phyloP scores from a whole-genome alignment of 30 jellyfish, hydroid and myxozoan genomes.

The Mastigias papua region DNA sequence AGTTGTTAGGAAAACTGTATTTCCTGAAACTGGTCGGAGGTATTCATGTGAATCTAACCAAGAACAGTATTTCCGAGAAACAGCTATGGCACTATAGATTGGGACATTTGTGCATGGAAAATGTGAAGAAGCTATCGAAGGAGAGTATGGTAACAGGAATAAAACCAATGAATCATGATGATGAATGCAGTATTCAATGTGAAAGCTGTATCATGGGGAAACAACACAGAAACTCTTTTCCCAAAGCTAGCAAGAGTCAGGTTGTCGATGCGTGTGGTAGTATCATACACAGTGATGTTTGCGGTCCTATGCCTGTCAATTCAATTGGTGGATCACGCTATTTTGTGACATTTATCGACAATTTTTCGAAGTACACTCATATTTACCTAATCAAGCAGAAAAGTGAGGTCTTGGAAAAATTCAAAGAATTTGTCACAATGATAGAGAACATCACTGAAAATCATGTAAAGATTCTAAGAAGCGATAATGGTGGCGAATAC shows the following conservation, averaged over 20 bases:
- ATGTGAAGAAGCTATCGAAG: conserved; percentile 27
- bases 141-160: conserved; percentile 45
- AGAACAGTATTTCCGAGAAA: conserved; percentile 12
- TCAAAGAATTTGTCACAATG: conserved; percentile 34
- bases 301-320: conserved; percentile 54
- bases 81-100: conserved; percentile 41
- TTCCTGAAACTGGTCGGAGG: conserved; percentile 13
- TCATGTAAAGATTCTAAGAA: conserved; percentile 30
- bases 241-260: conserved; percentile 25
- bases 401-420: conserved; percentile 34
- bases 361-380: conserved; percentile 16
- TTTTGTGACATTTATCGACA: conserved; percentile 61
- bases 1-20: conserved; percentile 28
- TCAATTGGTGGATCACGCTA: conserved; percentile 64
- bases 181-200: conserved; percentile 2
- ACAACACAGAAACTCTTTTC: conserved; percentile 48
- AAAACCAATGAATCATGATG: conserved; percentile 29
- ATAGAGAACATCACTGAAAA: conserved; percentile 31
- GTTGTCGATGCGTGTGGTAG: conserved; percentile 44
- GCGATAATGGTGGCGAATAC: conserved; percentile 56
- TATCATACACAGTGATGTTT: conserved; percentile 51
- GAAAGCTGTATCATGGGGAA: conserved; percentile 62
- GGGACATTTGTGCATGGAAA: conserved; percentile 55
- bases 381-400: conserved; percentile 24
- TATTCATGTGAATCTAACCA: conserved; percentile 7